Conservation (phyloP, 2,113 vertebrate species). For the Rhinolophus ferrumequinum region DNA sequence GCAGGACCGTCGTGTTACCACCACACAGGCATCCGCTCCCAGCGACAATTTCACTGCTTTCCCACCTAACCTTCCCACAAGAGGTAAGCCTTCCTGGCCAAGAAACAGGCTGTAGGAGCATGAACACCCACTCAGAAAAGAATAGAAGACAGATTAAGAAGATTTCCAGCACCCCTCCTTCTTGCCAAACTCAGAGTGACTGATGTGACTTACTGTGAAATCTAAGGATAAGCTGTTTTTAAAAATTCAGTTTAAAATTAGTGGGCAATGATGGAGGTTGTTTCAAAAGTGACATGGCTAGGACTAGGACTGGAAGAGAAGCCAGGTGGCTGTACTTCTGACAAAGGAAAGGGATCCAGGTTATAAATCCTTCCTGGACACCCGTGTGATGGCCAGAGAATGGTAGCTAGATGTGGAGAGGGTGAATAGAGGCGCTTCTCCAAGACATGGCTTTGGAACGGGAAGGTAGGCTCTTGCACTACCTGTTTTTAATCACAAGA, state of each 20-base stretch:
- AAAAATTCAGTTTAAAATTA: conserved; percentile 69
- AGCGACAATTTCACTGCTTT: conserved; percentile 21
- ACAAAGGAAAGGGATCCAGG: neutral
- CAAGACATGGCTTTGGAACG: neutral
- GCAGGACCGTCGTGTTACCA: neutral
- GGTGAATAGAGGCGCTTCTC: neutral
- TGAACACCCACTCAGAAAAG: conserved; percentile 60
- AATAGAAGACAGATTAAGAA: conserved; percentile 72
- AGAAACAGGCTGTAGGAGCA: neutral
- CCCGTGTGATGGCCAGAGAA: neutral
- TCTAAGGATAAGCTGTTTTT: conserved; percentile 64
- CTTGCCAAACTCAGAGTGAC: conserved; percentile 61
- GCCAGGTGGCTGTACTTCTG: neutral
- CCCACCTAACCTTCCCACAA: conserved; percentile 25
- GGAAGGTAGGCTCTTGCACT: neutral
- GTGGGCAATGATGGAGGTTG: conserved; percentile 32
- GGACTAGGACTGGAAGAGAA: conserved; percentile 12
- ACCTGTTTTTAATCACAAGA: neutral
- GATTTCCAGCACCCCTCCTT: conserved; percentile 57
- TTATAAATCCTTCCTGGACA: neutral
- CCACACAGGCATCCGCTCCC: neutral
- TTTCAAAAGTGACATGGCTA: conserved; percentile 55
- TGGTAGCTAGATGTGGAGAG: neutral
- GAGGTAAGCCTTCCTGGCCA: conserved; percentile 57
- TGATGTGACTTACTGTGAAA: conserved; percentile 64